Base-by-base conservation (phyloP, 2,797 vertebrate species). In the Acrossocheilus wenchowensis region DNA sequence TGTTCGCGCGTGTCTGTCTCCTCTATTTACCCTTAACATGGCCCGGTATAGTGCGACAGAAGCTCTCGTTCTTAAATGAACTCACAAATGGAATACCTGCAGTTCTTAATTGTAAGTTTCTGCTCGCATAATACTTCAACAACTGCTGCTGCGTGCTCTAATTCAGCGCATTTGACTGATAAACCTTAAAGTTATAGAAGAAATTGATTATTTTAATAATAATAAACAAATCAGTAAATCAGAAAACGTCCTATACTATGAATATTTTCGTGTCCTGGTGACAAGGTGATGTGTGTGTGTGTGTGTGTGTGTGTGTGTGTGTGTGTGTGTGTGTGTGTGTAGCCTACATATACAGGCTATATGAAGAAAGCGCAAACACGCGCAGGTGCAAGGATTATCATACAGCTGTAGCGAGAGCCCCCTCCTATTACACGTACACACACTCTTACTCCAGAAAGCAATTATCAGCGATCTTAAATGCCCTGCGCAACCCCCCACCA, bases 321-420 rank as follows among this genome's bases (percentile, higher is more conserved):
- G 34, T 15, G 36, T 69, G 30, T 12, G 34, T 68, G 34, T 57
- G 45, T 17, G 34, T 17, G 6, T 36, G 34, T 15, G 12, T 60
- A 30, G 60, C 2, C 11, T 62, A 52, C 5, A 5, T 43, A 34
- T 11, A 6, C 17, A 41, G 19, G 2, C 14, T 21, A 34, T 14
- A n/a, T 60, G 2, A n/a, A 54, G 80, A 54, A n/a, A 54, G 30
- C 48, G 75, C 66, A 72, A 62, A 75, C 83, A 74, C 26, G 88
- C 79, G 91, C 93, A 93, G 93, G 91, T 93, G 92, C 90, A 82
- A 2, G 43, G 5, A 95, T 95, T 95, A 94, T 83, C 94, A 94
- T 95, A 95, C 95, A 95, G 94, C 95, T 95, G 94, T 90, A n/a
- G 85, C 84, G 60, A 72, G 78, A n/a, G 73, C 62, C 81, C 78